Percentiles rank a stretch among this genome's conserved stretches.
Conservation (phyloP, 2,888 invertebrate genomes). For the Sicus ferrugineus region DNA sequence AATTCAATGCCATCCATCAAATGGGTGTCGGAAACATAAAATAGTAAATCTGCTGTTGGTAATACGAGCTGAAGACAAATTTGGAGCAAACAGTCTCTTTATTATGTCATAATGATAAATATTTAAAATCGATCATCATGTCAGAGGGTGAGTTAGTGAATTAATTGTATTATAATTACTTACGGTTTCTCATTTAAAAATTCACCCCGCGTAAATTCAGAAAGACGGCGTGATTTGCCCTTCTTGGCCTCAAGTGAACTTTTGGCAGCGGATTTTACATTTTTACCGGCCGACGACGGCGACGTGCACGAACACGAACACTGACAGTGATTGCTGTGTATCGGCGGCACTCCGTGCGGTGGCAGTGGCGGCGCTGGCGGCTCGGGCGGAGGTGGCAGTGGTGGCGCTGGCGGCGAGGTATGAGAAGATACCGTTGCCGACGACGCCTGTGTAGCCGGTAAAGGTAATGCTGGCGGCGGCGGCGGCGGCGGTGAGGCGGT, state of each 20-base stretch:
- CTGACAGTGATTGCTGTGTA: conserved; percentile 11
- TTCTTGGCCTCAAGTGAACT: conserved; percentile 50
- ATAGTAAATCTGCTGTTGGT: no score
- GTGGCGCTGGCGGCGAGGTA: conserved; percentile 25
- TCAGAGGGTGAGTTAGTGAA: no score
- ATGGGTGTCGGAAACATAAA: no score
- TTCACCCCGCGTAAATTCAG: conserved; percentile 66
- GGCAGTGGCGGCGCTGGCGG: conserved; percentile 22
- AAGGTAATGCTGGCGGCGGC: conserved; percentile 16
- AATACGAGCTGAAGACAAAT: no score
- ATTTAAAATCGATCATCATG: no score
- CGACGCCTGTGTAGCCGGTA: conserved; percentile 13
- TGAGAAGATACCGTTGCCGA: conserved; percentile 27
- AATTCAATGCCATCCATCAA: no score
- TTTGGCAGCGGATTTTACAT: conserved; percentile 27
- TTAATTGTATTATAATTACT: no score
- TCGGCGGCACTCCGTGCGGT: neutral
- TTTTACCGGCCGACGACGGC: conserved; percentile 31
- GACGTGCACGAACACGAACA: conserved; percentile 14
- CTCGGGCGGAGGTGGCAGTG: conserved; percentile 12
- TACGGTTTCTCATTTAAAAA: conserved; percentile 66
- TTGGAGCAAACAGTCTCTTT: no score
- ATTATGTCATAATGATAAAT: no score
- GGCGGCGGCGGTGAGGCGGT: conserved; percentile 25
- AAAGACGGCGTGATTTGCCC: conserved; percentile 65